phyloP scores from a whole-genome alignment of 2,797 vertebrate genomes.

The Lateolabrax maculatus region DNA sequence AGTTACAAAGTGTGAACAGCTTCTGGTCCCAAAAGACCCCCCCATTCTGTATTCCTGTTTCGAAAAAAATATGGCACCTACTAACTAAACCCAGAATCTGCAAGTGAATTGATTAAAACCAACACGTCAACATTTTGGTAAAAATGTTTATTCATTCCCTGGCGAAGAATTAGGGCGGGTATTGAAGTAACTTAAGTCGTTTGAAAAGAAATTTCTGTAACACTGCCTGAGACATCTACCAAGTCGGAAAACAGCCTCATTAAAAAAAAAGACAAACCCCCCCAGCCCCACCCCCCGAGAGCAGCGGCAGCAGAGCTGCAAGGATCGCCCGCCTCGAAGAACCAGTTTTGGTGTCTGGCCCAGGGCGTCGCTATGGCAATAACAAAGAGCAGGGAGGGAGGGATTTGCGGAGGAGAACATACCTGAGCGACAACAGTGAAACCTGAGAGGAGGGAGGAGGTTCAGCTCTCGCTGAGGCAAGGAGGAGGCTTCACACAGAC shows the following conservation, averaged over 20 bases:
- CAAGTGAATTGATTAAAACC: too few species aligned
- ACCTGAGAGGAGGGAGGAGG: conserved; percentile 59
- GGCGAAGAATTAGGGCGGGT: too few species aligned
- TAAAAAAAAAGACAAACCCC: background rate
- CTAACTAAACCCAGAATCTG: too few species aligned
- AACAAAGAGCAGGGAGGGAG: background rate
- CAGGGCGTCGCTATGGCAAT: conserved; percentile 31
- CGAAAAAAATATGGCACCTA: too few species aligned
- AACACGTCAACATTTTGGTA: too few species aligned
- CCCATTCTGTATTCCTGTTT: too few species aligned
- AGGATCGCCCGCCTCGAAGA: conserved; percentile 12
- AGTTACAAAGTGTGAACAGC: too few species aligned
- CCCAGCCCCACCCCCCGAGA: background rate
- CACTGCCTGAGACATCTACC: background rate
- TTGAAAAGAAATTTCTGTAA: background rate
- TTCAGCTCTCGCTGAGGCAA: conserved; percentile 11
- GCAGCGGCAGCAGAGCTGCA: background rate
- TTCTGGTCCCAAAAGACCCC: too few species aligned
- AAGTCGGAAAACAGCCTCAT: conserved; percentile 5
- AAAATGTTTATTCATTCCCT: too few species aligned
- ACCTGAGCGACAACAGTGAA: conserved; percentile 58
- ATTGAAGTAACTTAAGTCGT: background rate
- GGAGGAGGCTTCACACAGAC: background rate
- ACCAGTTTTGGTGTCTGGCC: conserved; percentile 48
- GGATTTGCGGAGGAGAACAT: conserved; percentile 44